phyloP scores from a whole-genome alignment of 2,888 invertebrate genomes.

The Lasioglossum calceatum region DNA sequence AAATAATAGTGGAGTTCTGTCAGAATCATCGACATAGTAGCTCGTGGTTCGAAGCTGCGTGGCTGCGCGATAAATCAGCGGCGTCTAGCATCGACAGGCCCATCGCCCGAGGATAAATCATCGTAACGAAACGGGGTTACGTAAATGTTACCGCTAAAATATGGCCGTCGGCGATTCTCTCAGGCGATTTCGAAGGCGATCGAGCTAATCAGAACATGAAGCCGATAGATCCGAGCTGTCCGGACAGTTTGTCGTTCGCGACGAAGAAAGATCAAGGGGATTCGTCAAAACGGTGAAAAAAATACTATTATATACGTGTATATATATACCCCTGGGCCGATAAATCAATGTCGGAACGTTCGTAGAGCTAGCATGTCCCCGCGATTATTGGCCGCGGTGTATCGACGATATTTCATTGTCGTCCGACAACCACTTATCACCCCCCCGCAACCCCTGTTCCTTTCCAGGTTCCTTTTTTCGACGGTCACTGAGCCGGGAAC shows the following conservation, averaged over 20 bases:
- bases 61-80: conserved; percentile 44
- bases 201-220: conserved; percentile 29
- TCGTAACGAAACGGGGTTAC: conserved; percentile 65
- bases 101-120: conserved; percentile 59
- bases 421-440: conserved; percentile 66
- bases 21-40: neutral
- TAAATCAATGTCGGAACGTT: conserved; percentile 64
- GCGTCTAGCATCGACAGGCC: conserved; percentile 28
- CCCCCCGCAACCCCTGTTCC: conserved; percentile 40
- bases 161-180: conserved; percentile 52
- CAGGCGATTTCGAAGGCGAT: conserved; percentile 24
- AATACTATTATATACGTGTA: conserved; percentile 30
- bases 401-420: conserved; percentile 65
- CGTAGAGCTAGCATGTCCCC: conserved; percentile 51
- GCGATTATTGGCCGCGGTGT: conserved; percentile 64
- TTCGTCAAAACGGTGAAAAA: conserved; percentile 33
- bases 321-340: conserved; percentile 26
- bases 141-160: conserved; percentile 67
- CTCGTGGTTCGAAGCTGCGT: neutral
- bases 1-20: neutral
- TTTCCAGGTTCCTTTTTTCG: conserved; percentile 25
- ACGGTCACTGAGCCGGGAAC: conserved; percentile 10
- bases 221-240: neutral
- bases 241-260: neutral
- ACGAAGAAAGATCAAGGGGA: conserved; percentile 8